phyloP scores from a whole-genome alignment of 2,113 vertebrate genomes.

The Zosterops borbonicus region DNA sequence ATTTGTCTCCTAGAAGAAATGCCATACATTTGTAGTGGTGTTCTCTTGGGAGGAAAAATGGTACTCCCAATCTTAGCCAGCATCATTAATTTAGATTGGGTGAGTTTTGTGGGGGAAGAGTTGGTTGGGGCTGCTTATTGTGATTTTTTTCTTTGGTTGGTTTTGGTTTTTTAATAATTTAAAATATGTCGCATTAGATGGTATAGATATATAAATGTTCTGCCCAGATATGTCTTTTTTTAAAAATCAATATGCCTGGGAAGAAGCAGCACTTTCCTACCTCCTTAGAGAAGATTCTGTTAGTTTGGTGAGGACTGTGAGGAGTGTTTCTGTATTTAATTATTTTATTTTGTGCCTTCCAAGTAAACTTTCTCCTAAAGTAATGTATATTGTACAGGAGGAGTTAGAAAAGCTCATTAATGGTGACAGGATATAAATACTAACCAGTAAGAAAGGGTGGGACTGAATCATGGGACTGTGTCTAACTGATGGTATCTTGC shows the following conservation, averaged over 20 bases:
- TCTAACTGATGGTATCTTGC: not conserved
- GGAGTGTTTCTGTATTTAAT: not conserved
- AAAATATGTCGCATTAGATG: rapidly evolving
- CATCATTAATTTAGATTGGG: not conserved
- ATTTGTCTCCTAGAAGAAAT: not conserved
- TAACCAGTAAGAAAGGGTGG: not conserved
- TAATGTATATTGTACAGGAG: not conserved
- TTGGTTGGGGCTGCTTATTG: not conserved
- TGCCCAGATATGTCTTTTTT: not conserved
- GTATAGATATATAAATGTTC: not conserved
- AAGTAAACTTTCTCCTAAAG: not conserved
- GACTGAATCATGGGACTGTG: not conserved
- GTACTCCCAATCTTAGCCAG: not conserved
- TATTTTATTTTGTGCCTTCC: not conserved
- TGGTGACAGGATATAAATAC: not conserved
- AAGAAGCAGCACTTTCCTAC: not conserved
- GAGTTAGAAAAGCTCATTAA: not conserved
- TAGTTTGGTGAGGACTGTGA: not conserved
- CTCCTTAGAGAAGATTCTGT: not conserved
- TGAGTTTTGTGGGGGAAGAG: not conserved
- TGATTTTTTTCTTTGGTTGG: not conserved
- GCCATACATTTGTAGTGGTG: not conserved
- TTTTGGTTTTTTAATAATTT: not conserved
- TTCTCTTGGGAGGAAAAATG: not conserved
- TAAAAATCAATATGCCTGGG: not conserved